Evolutionary conservation across 23 tunicate species (phyloP).

Genomic region (Trididemnum clinides): DNA sequence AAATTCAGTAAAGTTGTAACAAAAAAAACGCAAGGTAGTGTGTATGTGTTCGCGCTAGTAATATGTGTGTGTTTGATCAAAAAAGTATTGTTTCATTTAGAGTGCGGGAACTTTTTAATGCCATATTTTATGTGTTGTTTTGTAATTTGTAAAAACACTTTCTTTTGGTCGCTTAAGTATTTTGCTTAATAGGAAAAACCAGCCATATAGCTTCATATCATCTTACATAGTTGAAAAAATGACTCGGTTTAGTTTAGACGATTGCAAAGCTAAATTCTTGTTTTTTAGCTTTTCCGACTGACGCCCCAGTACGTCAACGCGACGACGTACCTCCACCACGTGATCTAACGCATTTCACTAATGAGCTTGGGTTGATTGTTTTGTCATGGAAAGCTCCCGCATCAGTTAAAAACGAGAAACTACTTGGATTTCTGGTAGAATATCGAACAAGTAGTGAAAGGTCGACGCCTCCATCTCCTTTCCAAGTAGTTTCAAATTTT

Average conservation of each 20-base stretch:
- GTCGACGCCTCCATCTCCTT: not conserved
- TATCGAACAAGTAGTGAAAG: slow-evolving; percentile 3
- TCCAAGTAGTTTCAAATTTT: not conserved
- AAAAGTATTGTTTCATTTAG: too few relatives aligned
- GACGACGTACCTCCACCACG: slow-evolving; percentile 48
- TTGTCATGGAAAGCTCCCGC: slow-evolving; percentile 65
- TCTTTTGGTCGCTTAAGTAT: too few relatives aligned
- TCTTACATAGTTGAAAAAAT: too few relatives aligned
- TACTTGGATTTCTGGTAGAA: slow-evolving; percentile 72
- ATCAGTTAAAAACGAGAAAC: not conserved
- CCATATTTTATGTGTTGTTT: too few relatives aligned
- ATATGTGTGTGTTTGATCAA: too few relatives aligned
- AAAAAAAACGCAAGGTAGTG: slow-evolving; percentile 75
- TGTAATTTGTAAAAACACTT: too few relatives aligned
- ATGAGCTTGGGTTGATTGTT: slow-evolving; percentile 37
- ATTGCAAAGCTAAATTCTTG: too few relatives aligned
- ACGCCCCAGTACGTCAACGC: not conserved
- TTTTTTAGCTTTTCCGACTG: slow-evolving; percentile 50
- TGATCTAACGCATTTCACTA: slow-evolving; percentile 14
- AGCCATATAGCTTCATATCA: too few relatives aligned
- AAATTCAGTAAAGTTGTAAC: slow-evolving; percentile 66
- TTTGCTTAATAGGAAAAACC: too few relatives aligned
- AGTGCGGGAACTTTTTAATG: too few relatives aligned
- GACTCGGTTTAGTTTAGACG: too few relatives aligned
- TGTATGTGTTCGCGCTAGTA: too few relatives aligned